Base-by-base conservation (phyloP, 1,140 invertebrate species). In the Diabrotica virgifera region DNA sequence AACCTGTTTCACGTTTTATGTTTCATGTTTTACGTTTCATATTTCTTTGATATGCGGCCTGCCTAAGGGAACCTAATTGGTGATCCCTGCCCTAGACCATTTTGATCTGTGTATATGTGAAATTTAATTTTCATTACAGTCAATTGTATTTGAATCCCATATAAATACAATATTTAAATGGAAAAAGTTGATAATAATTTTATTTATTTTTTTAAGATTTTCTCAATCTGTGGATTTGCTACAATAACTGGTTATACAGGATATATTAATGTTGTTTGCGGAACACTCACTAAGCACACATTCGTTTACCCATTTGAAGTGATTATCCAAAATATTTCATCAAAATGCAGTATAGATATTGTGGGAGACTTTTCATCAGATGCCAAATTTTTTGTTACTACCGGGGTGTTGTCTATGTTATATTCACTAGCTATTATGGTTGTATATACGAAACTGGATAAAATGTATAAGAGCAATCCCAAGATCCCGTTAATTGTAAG, bases 301-400 rank as follows among this genome's bases (percentile, higher is more conserved):
- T 74, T 74, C 51, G 68, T 74, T 35, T 76, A 81, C 71, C 77
- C 78, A 12, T 76, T 76, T 56, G 55, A 74, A 57, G 40, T 77
- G 57, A 10, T 63, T n/a, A 55, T 66, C 61, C 11, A 66, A 12
- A 65, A 64, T 50, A 70, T 63, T 51, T 64, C 58, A 36, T 65
- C 56, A 55, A 3, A 10, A 5, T 62, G 60, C 38, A 3, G 10
- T 10, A 58, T 65, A 24, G 57, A 63, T 2, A 63, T 78, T 38
- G 62, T 59, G 50, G 84, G 81, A 62, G 80, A 87, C 72, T 84
- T 82, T 68, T 84, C 82, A 53, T 83, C 85, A 12, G 82, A 87
- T 76, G 82, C 87, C 0, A 80, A 86, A 75, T 90, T 89, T 79
- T 90, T 85, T 78, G 89, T 90, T 11, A 85, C 87, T 40, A 85